Conservation (phyloP, 2,797 vertebrate species). For the Catharus ustulatus region DNA sequence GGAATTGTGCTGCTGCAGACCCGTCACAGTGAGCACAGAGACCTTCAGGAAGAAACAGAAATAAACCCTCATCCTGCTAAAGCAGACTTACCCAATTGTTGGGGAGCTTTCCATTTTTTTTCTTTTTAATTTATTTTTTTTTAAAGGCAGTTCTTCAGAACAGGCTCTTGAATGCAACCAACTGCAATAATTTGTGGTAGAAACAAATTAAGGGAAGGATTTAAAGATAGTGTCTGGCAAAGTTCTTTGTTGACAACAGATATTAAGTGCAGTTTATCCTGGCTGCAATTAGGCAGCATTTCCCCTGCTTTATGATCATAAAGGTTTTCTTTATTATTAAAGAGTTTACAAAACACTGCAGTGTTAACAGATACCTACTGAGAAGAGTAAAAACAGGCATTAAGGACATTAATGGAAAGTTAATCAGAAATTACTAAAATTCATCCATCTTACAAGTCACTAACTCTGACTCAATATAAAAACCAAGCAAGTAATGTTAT, state of each 20-base stretch:
- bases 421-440: not conserved
- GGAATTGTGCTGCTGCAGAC: not conserved
- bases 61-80: not conserved
- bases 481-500: not conserved
- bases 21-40: rapidly evolving
- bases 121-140: not conserved
- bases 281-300: conserved; percentile 31
- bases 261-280: conserved; percentile 63
- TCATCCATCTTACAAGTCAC: not conserved
- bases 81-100: not conserved
- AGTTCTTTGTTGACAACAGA: conserved; percentile 57
- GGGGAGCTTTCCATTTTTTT: not conserved
- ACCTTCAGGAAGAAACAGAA: rapidly evolving
- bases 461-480: not conserved
- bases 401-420: not conserved
- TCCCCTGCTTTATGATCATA: conserved; percentile 17
- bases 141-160: not conserved
- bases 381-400: not conserved
- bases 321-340: not conserved
- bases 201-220: conserved; percentile 43
- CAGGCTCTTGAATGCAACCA: not conserved
- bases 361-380: not conserved
- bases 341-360: conserved; percentile 4
- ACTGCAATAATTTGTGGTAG: not conserved
- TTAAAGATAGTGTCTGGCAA: conserved; percentile 11